Percentiles rank a stretch among this genome's conserved stretches.
phyloP scores from a whole-genome alignment of 1,140 invertebrate genomes.

The Aphelinus atriplicis region DNA sequence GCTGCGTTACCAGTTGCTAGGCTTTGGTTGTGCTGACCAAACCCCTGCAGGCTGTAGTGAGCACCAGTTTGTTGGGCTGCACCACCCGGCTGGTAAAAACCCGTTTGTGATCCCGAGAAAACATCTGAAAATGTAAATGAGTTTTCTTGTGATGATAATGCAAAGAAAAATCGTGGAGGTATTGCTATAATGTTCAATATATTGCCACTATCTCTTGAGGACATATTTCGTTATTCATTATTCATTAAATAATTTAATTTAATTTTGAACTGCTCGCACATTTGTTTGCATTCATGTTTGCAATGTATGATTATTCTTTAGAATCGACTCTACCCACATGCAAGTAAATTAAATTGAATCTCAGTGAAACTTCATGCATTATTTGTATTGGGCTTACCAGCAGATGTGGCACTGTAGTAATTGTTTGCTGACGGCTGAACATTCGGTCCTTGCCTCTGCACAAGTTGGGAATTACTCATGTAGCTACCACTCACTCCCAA shows the following conservation, averaged over 20 bases:
- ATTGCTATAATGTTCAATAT: too few species aligned
- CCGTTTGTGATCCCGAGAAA: constrained; percentile 65
- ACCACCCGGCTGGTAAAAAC: constrained; percentile 66
- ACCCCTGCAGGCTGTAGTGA: constrained; percentile 65
- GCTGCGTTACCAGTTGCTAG: constrained; percentile 64
- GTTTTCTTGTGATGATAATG: neutral
- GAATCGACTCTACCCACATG: too few species aligned
- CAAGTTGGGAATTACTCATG: constrained; percentile 71
- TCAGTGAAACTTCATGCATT: too few species aligned
- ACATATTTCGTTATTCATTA: too few species aligned
- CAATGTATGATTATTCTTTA: too few species aligned
- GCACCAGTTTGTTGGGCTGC: constrained; percentile 66
- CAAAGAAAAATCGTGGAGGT: neutral
- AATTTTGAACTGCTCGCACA: too few species aligned
- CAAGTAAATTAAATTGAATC: too few species aligned
- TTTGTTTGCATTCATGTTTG: too few species aligned
- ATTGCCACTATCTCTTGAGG: too few species aligned
- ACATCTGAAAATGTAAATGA: constrained; percentile 53
- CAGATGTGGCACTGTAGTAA: constrained; percentile 68
- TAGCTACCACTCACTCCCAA: constrained; percentile 67
- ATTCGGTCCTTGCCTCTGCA: constrained; percentile 68
- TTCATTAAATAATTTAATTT: too few species aligned
- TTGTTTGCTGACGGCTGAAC: constrained; percentile 69
- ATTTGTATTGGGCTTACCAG: constrained; percentile 56
- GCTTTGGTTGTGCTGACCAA: constrained; percentile 63